phyloP scores from a whole-genome alignment of 2,888 invertebrate species.

The Sesia bembeciformis region DNA sequence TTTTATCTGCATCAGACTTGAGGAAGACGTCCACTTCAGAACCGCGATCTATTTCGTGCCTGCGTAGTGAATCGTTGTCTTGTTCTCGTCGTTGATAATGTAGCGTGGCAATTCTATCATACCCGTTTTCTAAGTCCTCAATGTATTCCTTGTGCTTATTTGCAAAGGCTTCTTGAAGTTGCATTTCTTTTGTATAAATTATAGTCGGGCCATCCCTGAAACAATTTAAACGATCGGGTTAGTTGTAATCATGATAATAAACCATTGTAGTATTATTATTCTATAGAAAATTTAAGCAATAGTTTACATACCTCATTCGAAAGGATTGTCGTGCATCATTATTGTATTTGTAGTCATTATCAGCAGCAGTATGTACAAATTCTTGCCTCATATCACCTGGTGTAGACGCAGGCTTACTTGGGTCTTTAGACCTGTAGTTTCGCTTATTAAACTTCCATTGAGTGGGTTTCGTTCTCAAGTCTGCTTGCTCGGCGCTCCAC shows the following conservation, averaged over 20 bases:
- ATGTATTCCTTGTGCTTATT: slow-evolving; percentile 74
- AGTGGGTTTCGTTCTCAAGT: slow-evolving; percentile 78
- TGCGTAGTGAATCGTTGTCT: slow-evolving; percentile 82
- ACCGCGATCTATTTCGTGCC: slow-evolving; percentile 85
- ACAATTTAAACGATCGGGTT: slow-evolving; percentile 2
- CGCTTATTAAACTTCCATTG: slow-evolving; percentile 85
- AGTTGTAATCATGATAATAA: neutral
- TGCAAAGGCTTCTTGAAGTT: slow-evolving; percentile 58
- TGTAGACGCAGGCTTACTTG: slow-evolving; percentile 62
- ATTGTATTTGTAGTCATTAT: slow-evolving; percentile 63
- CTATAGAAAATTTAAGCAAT: neutral
- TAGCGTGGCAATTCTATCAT: slow-evolving; percentile 65
- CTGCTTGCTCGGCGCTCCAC: slow-evolving; percentile 86
- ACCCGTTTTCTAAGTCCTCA: slow-evolving; percentile 75
- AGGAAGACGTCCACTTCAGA: slow-evolving; percentile 76
- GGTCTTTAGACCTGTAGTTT: slow-evolving; percentile 69
- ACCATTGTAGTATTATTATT: neutral
- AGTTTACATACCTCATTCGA: slow-evolving; percentile 39
- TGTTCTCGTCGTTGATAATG: slow-evolving; percentile 67
- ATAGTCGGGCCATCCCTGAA: slow-evolving; percentile 71
- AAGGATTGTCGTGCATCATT: slow-evolving; percentile 58
- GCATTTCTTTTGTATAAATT: slow-evolving; percentile 73
- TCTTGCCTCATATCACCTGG: slow-evolving; percentile 64
- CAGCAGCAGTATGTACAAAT: slow-evolving; percentile 59
- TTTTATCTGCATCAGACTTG: slow-evolving; percentile 51